Evolutionary conservation across 1,140 invertebrate genomes (phyloP).

Genomic region (Drosophila auraria): DNA sequence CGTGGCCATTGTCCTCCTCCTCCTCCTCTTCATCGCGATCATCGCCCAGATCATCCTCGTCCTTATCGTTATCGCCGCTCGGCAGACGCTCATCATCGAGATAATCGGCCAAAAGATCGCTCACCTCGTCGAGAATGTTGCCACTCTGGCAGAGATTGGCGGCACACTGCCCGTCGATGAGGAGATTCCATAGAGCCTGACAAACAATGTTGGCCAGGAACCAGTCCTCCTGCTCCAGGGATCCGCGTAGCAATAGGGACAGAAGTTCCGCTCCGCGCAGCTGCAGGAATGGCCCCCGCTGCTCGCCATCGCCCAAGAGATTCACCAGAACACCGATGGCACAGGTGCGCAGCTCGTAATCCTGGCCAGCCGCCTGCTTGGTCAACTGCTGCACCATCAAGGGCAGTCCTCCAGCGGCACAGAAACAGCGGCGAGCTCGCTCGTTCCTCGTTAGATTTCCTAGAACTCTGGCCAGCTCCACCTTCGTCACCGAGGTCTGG

Average conservation of each 20-base stretch:
- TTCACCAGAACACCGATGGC: conserved; percentile 84
- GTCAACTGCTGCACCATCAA: conserved; percentile 74
- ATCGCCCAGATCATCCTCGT: conserved; percentile 8
- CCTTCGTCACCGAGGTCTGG: conserved; percentile 53
- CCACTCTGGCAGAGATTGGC: conserved; percentile 85
- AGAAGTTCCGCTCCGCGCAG: conserved; percentile 71
- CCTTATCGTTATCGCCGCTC: conserved; percentile 52
- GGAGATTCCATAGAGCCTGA: conserved; percentile 89
- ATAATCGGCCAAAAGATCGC: conserved; percentile 87
- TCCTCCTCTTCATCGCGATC: background rate
- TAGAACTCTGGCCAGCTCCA: conserved; percentile 83
- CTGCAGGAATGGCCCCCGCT: conserved; percentile 77
- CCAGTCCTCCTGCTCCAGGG: conserved; percentile 81
- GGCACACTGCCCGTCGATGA: conserved; percentile 86
- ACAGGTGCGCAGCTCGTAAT: conserved; percentile 80
- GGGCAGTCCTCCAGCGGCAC: conserved; percentile 70
- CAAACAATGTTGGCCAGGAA: conserved; percentile 81
- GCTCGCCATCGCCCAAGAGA: conserved; percentile 79
- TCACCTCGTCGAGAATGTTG: conserved; percentile 86
- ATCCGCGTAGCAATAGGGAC: conserved; percentile 63
- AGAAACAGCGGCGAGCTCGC: conserved; percentile 78
- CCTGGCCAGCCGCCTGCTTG: conserved; percentile 57
- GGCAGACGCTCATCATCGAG: conserved; percentile 86
- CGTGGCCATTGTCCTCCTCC: conserved; percentile 20
- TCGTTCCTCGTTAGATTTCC: conserved; percentile 84